These are phyloP conservation scores for Temnothorax rugatulus DNA, from an alignment of 2,888 invertebrate genomes.

Conservation along the genomic window DNA sequence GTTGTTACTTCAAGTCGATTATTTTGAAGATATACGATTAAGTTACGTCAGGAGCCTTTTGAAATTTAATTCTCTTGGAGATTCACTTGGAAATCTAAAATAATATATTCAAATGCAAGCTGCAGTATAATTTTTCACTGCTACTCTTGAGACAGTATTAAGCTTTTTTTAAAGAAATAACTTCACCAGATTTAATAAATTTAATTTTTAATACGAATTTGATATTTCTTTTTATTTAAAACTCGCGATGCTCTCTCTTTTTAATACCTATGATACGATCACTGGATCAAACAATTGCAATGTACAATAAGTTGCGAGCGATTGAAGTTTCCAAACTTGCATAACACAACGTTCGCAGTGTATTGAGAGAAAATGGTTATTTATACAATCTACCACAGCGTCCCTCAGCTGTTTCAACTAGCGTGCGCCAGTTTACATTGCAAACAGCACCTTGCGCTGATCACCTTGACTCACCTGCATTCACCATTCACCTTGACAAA, in stretches of 20 bases:
- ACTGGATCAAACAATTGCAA: neutral
- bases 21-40: neutral
- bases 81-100: neutral
- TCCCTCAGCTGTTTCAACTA: slow-evolving; percentile 16
- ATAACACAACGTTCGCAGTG: neutral
- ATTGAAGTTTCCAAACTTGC: neutral
- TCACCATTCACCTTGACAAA: slow-evolving; percentile 26
- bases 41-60: neutral
- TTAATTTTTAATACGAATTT: neutral
- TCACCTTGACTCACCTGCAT: slow-evolving; percentile 33
- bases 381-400: slow-evolving; percentile 26
- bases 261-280: neutral
- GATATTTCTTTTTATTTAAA: neutral
- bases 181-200: neutral
- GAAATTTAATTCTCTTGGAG: neutral
- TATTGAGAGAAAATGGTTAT: slow-evolving; percentile 36
- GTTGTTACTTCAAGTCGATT: neutral
- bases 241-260: neutral
- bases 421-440: slow-evolving; percentile 28
- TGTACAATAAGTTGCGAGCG: neutral
- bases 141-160: neutral
- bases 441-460: slow-evolving; percentile 36
- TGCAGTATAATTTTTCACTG: neutral
- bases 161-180: neutral
- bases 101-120: neutral